Evolutionary conservation across 2,888 invertebrate species (phyloP).

Genomic region (Agrotis segetum): DNA sequence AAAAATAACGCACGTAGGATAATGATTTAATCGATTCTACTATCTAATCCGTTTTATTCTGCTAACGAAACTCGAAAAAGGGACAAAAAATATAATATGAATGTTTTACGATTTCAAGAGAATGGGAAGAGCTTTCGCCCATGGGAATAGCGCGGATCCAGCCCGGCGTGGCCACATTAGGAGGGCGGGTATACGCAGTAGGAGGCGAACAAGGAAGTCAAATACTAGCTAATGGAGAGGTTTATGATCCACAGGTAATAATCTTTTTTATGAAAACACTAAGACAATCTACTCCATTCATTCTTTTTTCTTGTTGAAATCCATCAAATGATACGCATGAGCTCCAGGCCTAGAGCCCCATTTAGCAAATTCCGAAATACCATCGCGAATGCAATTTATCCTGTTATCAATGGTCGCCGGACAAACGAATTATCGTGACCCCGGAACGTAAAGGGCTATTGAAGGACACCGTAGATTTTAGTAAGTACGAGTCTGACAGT

Average conservation of each 20-base stretch:
- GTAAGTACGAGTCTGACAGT: no score
- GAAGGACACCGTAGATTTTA: no score
- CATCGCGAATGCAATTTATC: neutral
- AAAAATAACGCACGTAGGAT: neutral
- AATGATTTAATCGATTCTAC: neutral
- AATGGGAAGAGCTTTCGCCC: conserved; percentile 95
- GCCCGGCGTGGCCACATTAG: conserved; percentile 96
- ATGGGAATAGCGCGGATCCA: conserved; percentile 96
- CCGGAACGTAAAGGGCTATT: no score
- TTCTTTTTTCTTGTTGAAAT: no score
- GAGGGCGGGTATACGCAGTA: conserved; percentile 97
- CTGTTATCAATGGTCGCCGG: no score
- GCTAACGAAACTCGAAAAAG: neutral
- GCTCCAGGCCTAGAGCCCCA: neutral
- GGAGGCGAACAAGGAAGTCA: conserved; percentile 98
- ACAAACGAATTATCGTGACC: no score
- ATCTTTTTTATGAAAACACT: neutral
- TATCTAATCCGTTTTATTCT: neutral
- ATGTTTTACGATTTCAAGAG: conserved; percentile 81
- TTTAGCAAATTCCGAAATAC: neutral
- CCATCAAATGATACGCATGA: no score
- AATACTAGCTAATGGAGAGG: conserved; percentile 97
- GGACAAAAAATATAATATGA: neutral
- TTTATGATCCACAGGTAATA: conserved; percentile 93
- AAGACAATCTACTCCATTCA: neutral